These are phyloP conservation scores for Buceros bicornis DNA, from an alignment of 2,797 vertebrate genomes.

Conservation along the genomic window DNA sequence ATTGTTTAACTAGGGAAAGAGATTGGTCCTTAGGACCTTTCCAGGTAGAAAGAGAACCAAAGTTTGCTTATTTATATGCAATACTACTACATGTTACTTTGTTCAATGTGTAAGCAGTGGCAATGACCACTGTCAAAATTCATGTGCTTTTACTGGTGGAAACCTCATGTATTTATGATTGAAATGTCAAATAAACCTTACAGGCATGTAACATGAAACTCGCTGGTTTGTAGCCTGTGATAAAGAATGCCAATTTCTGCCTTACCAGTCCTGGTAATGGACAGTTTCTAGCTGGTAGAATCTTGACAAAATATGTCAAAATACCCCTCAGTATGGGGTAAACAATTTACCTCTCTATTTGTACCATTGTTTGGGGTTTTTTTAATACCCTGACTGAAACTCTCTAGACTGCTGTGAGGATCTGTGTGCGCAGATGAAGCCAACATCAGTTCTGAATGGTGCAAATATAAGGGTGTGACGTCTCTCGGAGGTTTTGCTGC, in stretches of 20 bases:
- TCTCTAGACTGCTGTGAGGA: not conserved
- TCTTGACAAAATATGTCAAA: not conserved
- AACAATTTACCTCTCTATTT: not conserved
- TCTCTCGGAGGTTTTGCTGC: not conserved
- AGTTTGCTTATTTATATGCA: slow-evolving; percentile 42
- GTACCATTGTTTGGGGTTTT: not conserved
- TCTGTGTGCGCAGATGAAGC: not conserved
- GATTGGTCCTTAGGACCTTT: not conserved
- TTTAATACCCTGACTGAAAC: not conserved
- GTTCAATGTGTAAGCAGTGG: slow-evolving; percentile 28
- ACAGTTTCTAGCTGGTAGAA: not conserved
- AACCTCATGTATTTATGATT: slow-evolving; percentile 54
- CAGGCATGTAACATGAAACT: not conserved
- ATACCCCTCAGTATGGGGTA: not conserved
- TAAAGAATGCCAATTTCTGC: not conserved
- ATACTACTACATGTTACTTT: slow-evolving; percentile 31
- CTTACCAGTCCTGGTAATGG: not conserved
- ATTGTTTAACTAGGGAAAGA: slow-evolving; percentile 71
- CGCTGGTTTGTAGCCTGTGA: not conserved
- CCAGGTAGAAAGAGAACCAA: not conserved
- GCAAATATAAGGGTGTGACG: not conserved
- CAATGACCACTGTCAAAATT: slow-evolving; percentile 46
- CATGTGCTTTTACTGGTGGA: slow-evolving; percentile 66
- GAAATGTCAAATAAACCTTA: slow-evolving; percentile 63
- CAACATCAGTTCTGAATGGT: not conserved